Evolutionary conservation across 2,888 invertebrate species (phyloP).

Genomic region (Euphydryas editha): DNA sequence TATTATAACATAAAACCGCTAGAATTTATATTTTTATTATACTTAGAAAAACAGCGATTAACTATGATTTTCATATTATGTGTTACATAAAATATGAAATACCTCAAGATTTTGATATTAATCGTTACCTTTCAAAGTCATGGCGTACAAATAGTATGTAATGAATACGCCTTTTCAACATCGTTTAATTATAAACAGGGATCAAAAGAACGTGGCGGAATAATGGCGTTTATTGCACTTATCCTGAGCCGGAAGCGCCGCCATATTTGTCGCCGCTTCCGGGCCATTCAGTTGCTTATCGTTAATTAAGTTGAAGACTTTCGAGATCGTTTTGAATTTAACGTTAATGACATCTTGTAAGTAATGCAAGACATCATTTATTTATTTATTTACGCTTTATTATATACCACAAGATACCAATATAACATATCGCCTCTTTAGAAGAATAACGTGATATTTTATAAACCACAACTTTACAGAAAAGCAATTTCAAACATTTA

Average conservation of each 20-base stretch:
- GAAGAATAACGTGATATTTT: too few relatives aligned
- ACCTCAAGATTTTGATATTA: not conserved
- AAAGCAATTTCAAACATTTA: too few relatives aligned
- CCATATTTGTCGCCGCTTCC: slow-evolving; percentile 42
- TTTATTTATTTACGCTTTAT: too few relatives aligned
- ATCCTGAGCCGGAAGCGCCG: slow-evolving; percentile 41
- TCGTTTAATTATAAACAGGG: slow-evolving; percentile 13
- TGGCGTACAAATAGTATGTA: not conserved
- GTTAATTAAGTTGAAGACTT: slow-evolving; percentile 36
- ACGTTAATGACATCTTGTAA: not conserved
- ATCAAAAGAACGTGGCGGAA: slow-evolving; percentile 26
- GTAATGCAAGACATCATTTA: not conserved
- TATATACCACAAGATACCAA: too few relatives aligned
- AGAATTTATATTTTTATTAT: too few relatives aligned
- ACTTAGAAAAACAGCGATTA: too few relatives aligned
- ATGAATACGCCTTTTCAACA: not conserved
- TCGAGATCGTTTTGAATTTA: slow-evolving; percentile 25
- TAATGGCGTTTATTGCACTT: slow-evolving; percentile 38
- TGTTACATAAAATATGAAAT: too few relatives aligned
- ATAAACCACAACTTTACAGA: too few relatives aligned
- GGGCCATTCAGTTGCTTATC: slow-evolving; percentile 39
- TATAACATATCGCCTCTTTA: too few relatives aligned
- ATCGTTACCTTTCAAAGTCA: not conserved
- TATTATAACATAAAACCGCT: too few relatives aligned
- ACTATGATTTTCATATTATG: too few relatives aligned